These are phyloP conservation scores for Baryphthengus martii DNA, from an alignment of 2,113 vertebrate species.

Conservation along the genomic window DNA sequence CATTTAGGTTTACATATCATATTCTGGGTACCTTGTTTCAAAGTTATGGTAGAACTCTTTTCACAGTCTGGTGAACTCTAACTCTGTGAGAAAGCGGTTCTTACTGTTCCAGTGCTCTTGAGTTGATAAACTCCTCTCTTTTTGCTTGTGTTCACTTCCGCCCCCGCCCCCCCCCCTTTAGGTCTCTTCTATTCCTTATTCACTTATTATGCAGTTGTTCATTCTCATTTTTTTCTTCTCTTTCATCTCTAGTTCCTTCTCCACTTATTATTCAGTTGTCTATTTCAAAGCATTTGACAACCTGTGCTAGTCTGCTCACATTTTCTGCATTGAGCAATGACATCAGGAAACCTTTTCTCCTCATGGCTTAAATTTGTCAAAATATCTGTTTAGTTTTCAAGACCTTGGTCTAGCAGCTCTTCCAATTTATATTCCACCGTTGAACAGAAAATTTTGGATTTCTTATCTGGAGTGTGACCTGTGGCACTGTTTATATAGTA, in stretches of 20 bases:
- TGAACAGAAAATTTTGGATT: neutral
- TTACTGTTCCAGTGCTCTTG: neutral
- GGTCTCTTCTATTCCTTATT: neutral
- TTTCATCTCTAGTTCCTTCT: neutral
- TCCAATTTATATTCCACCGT: neutral
- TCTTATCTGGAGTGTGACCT: neutral
- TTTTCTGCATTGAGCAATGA: neutral
- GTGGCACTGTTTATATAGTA: neutral
- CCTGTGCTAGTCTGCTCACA: neutral
- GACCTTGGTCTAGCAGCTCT: neutral
- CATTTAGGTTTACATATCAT: neutral
- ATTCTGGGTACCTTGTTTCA: neutral
- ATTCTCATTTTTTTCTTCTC: neutral
- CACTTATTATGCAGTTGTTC: neutral
- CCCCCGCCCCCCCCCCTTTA: too few species aligned
- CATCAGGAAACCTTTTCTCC: neutral
- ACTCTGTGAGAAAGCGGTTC: neutral
- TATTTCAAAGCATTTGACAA: slow-evolving; percentile 8
- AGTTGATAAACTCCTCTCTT: neutral
- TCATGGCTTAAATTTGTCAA: neutral
- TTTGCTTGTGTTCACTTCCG: neutral
- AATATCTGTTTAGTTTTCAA: neutral
- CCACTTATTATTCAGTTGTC: neutral
- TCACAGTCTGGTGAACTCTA: neutral
- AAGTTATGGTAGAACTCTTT: neutral